Percentiles rank a stretch among this genome's conserved stretches.
These are phyloP conservation scores for Macaria notata DNA, from an alignment of 2,888 invertebrate species.

Conservation along the genomic window DNA sequence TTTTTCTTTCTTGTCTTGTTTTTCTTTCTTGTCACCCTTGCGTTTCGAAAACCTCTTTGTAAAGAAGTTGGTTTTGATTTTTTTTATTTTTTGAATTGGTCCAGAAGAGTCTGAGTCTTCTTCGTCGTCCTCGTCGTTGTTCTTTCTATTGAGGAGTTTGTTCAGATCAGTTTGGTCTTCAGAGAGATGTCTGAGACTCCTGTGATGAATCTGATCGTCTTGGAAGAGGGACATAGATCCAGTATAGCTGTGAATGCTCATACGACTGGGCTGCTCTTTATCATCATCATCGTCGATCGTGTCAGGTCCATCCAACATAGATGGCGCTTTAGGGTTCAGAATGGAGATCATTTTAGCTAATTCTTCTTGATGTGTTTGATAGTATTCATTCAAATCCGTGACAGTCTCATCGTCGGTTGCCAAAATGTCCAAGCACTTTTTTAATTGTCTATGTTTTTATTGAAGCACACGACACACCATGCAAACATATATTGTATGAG, in stretches of 20 bases:
- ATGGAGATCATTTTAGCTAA: conserved; percentile 63
- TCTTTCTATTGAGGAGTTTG: conserved; percentile 76
- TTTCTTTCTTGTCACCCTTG: conserved; percentile 71
- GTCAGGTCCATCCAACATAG: conserved; percentile 64
- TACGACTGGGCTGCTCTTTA: conserved; percentile 52
- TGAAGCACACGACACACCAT: conserved; percentile 72
- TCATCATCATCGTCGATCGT: conserved; percentile 68
- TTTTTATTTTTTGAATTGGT: conserved; percentile 80
- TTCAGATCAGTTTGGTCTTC: conserved; percentile 73
- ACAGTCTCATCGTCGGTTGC: conserved; percentile 73
- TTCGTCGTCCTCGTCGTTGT: conserved; percentile 55
- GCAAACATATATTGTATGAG: conserved; percentile 70
- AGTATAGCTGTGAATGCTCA: conserved; percentile 58
- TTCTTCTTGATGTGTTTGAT: conserved; percentile 68
- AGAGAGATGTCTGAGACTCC: conserved; percentile 63
- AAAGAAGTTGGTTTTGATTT: conserved; percentile 83
- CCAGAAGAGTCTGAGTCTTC: conserved; percentile 71
- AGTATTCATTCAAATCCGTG: conserved; percentile 67
- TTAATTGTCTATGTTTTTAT: conserved; percentile 67
- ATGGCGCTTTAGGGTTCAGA: conserved; percentile 64
- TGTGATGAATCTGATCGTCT: conserved; percentile 61
- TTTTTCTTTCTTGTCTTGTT: conserved; percentile 63
- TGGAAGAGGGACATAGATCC: conserved; percentile 66
- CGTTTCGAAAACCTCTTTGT: conserved; percentile 83
- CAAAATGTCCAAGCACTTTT: conserved; percentile 84